Evolutionary conservation across 2,888 invertebrate genomes (phyloP).

Genomic region (Phania funesta): DNA sequence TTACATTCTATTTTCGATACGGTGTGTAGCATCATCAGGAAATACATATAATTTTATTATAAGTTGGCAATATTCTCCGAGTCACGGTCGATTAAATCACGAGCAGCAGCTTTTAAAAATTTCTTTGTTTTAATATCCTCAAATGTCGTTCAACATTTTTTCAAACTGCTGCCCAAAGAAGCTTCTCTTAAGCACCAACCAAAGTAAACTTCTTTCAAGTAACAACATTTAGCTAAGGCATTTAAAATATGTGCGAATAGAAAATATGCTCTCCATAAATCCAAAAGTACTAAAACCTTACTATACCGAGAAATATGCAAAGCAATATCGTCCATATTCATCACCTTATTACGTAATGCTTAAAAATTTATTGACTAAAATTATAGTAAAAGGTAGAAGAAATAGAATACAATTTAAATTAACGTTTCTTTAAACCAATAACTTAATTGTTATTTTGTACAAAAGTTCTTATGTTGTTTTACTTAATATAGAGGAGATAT

Average conservation of each 20-base stretch:
- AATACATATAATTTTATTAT: too few relatives aligned
- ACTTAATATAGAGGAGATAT: too few relatives aligned
- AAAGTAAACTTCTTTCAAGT: constrained; percentile 91
- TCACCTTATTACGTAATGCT: constrained; percentile 86
- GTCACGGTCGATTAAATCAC: constrained; percentile 90
- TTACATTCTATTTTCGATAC: too few relatives aligned
- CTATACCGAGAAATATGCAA: constrained; percentile 85
- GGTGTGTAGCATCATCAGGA: too few relatives aligned
- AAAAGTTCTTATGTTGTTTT: too few relatives aligned
- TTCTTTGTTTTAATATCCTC: constrained; percentile 86
- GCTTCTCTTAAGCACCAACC: constrained; percentile 91
- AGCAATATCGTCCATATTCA: constrained; percentile 87
- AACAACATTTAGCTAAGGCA: constrained; percentile 85
- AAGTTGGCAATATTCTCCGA: constrained; percentile 85
- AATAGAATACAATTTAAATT: too few relatives aligned
- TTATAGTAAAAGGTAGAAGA: too few relatives aligned
- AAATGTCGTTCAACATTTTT: constrained; percentile 83
- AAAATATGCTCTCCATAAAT: constrained; percentile 92
- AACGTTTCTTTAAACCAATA: too few relatives aligned
- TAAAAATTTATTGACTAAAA: too few relatives aligned
- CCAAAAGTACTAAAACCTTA: constrained; percentile 86
- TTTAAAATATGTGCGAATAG: constrained; percentile 87
- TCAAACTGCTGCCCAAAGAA: constrained; percentile 86
- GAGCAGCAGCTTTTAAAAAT: constrained; percentile 90
- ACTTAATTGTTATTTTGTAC: too few relatives aligned